Base-by-base conservation (phyloP, 2,797 vertebrate genomes). In the Mormyrops attenuatus region DNA sequence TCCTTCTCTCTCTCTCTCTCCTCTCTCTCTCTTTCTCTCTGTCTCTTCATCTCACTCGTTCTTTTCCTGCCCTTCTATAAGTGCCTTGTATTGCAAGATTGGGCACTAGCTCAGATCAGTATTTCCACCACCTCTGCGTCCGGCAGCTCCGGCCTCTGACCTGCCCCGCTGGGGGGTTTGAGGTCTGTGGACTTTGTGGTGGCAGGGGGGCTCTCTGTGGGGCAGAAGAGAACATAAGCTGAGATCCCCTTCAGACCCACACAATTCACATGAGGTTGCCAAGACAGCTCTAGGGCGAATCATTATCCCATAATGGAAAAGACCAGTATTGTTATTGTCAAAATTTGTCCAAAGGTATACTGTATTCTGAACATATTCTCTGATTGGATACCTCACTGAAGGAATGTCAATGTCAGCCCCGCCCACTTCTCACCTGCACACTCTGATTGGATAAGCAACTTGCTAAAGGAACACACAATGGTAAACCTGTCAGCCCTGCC, bases 51-150 rank as follows among this genome's bases (percentile, higher is more conserved):
- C 55, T n/a, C 66, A 26, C 15, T 30, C 85, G 26, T 53, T 52
- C 50, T 41, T 49, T 80, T 38, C 30, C 47, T 3, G 0, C 8
- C 85, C 50, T 87, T 55, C 85, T 38, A 5, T 52, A 66, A 63
- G 17, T 50, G 26, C 15, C 84, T 52, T 34, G 49, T 30, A 50
- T 50, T 53, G 44, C 22, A 34, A 26, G 47, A 34, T 13, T 17
- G 11, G 7, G 8, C 55, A 44, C 30, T 15, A 20, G 13, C 53
- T 86, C 63, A 90, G 88, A 90, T 90, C 41, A 90, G 90, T 49
- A 90, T 90, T 84, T 90, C 90, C 44, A 90, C 90, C 34, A 90
- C 57, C 11, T 90, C 89, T 8, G 89, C 3, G 5, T 90, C 90
- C 1, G 73, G 90, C 13, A 87, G 47, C 49, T 90, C 89, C 0